Base-by-base conservation (phyloP, 2,113 vertebrate species). In the Siniperca knerii region DNA sequence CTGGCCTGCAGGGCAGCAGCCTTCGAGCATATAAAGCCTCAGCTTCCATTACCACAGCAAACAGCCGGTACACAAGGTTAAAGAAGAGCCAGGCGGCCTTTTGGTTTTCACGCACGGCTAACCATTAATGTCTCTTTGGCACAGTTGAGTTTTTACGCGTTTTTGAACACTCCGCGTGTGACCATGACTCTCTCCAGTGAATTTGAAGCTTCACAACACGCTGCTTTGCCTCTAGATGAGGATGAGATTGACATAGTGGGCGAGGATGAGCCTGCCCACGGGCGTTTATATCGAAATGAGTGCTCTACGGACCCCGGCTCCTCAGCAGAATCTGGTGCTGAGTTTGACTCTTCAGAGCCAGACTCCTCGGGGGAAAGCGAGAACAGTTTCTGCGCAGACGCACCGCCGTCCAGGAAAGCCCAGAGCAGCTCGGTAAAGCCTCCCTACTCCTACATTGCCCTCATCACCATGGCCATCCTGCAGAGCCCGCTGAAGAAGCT, bases 381-480 rank as follows among this genome's bases (percentile, higher is more conserved):
- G 82, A 85, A 67, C 87, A 89, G 94, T 42, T 95, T 96, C 76
- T 85, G 87, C 81, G 48, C 86, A 44, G 92, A 92, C 67, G 82
- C 82, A 40, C 78, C 85, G 2, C 4, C 50, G 23, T 64, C 92
- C 50, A 58, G 70, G 76, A 83, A 77, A 89, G 23, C 74, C 23
- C 78, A 90, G 70, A 79, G 73, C 87, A 84, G 94, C 77, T 90
- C 93, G 18, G 90, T 96, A 1, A 98, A 98, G 91, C 97, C 97
- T 0, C 97, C 97, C 0, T 98, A 97, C 88, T 98, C 97, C 0
- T 98, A 98, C 94, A 98, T 98, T 35, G 97, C 97, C 16, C 96
- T 98, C 84, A 98, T 98, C 94, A 97, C 97, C 76, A 98, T 98
- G 97, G 97, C 97, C 64, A 97, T 98, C 86, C 95, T 97, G 77